These are phyloP conservation scores for Spongia lamella DNA, from an alignment of 37 sponge, comb jelly and placozoan genomes.

Conservation along the genomic window DNA sequence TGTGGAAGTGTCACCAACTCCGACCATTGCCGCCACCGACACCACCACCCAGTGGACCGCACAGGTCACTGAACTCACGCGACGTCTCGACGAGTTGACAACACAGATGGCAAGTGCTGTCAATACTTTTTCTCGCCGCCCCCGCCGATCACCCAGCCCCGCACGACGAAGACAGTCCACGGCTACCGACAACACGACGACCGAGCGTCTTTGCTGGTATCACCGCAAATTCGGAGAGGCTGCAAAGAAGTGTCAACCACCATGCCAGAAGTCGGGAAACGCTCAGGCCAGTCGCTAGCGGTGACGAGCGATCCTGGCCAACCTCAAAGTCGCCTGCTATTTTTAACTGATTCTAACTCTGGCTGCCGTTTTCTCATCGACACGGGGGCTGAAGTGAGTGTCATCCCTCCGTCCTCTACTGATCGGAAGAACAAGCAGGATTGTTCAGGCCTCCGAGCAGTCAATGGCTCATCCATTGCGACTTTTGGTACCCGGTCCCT, in stretches of 20 bases:
- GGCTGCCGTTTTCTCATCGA: constrained; percentile 44
- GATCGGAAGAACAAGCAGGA: constrained; percentile 4
- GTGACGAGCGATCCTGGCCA: constrained; percentile 68
- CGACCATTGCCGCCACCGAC: too few species aligned
- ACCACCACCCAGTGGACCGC: too few species aligned
- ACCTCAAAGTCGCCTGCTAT: constrained; percentile 52
- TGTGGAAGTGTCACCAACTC: too few species aligned
- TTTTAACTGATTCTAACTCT: constrained; percentile 17
- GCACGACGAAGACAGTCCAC: too few species aligned
- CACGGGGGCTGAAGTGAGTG: constrained; percentile 56
- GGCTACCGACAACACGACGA: background rate
- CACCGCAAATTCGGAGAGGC: constrained; percentile 35
- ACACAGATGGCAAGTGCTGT: too few species aligned
- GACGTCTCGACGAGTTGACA: too few species aligned
- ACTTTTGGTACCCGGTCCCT: constrained; percentile 53
- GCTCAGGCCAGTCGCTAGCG: constrained; percentile 50
- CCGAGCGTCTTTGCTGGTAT: constrained; percentile 42
- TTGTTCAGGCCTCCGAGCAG: constrained; percentile 13
- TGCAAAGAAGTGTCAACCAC: constrained; percentile 54
- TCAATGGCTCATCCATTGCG: constrained; percentile 19
- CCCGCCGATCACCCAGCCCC: too few species aligned
- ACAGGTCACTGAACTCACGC: too few species aligned
- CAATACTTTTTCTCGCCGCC: too few species aligned
- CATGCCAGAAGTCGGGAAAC: constrained; percentile 56
- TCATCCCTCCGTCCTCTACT: constrained; percentile 20